Evolutionary conservation across 2,797 vertebrate species (phyloP).

Genomic region (Acanthiza pusilla): DNA sequence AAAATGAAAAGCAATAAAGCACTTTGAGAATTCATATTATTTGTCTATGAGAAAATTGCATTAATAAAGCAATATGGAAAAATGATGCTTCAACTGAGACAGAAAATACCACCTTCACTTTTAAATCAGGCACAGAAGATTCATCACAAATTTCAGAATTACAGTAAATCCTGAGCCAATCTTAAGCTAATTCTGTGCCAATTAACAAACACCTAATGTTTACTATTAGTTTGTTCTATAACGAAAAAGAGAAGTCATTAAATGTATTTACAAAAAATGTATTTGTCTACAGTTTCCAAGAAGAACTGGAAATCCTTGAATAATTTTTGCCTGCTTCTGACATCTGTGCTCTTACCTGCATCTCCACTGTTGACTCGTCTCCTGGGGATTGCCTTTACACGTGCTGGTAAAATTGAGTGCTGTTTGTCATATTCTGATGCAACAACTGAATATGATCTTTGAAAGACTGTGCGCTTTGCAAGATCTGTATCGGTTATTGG

Average conservation of each 20-base stretch:
- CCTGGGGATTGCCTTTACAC: constrained; percentile 94
- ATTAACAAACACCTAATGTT: not conserved
- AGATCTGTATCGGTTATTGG: constrained; percentile 97
- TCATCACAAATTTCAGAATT: not conserved
- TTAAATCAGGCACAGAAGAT: not conserved
- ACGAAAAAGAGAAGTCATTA: not conserved
- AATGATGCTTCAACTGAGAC: not conserved
- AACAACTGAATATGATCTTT: constrained; percentile 97
- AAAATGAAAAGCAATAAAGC: not conserved
- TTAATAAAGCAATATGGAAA: not conserved
- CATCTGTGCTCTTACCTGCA: constrained; percentile 79
- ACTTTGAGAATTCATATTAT: not conserved
- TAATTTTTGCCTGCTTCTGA: not conserved
- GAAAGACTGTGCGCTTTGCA: constrained; percentile 96
- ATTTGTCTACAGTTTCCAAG: not conserved
- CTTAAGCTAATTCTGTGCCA: rapidly evolving
- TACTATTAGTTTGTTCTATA: not conserved
- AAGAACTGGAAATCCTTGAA: not conserved
- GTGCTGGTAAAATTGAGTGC: constrained; percentile 92
- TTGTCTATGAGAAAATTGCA: not conserved
- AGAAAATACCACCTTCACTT: not conserved
- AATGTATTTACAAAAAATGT: not conserved
- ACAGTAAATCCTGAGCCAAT: not conserved
- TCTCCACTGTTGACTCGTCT: constrained; percentile 97
- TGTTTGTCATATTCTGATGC: constrained; percentile 99